Base-by-base conservation (phyloP, 2,888 invertebrate genomes). In the Torymus aiolomorphi region DNA sequence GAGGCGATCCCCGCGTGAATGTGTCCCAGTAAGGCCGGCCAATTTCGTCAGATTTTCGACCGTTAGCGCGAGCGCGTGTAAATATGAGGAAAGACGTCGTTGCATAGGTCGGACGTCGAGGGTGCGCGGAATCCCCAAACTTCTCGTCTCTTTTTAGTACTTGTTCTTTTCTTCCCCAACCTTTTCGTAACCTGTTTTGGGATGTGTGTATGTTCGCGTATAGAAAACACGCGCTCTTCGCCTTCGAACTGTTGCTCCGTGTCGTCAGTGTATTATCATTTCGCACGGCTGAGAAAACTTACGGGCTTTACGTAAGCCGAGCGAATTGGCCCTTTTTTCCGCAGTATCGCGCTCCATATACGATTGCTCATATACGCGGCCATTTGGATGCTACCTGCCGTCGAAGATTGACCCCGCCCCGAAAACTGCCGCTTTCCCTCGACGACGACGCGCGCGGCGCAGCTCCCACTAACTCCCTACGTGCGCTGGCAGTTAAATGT, bases 401-500 rank as follows among this genome's bases (percentile, higher is more conserved):
- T 8, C 63, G 62, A 75, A 75, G 78, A 70, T 78, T 75, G 71
- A 80, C 80, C 80, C 77, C 77, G 59, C 24, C 10, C 13, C 49
- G 80, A 61, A 52, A 56, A 52, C 31, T 31, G 61, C 13, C 18
- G 54, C 16, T 49, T 65, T 71, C 63, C 77, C 70, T 42, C 42
- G 2, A 4, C 61, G 14, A 66, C 71, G 73, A 70, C 76, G 69
- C 56, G 14, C n/a, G 70, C 56, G 24, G 20, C n/a, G 74, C 54
- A 31, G 57, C 54, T 80, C 77, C 74, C 73, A 65, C 78, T 63
- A 65, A 88, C 88, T 87, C 85, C 84, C 88, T 89, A 90, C 90
- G 90, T 90, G 90, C 87, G 84, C 82, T 83, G 85, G 86, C 87
- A 87, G 84, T 86, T 88, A 87, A 90, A 90, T 89, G 88, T 86